phyloP scores from a whole-genome alignment of 2,888 invertebrate species.

The Merodon equestris region DNA sequence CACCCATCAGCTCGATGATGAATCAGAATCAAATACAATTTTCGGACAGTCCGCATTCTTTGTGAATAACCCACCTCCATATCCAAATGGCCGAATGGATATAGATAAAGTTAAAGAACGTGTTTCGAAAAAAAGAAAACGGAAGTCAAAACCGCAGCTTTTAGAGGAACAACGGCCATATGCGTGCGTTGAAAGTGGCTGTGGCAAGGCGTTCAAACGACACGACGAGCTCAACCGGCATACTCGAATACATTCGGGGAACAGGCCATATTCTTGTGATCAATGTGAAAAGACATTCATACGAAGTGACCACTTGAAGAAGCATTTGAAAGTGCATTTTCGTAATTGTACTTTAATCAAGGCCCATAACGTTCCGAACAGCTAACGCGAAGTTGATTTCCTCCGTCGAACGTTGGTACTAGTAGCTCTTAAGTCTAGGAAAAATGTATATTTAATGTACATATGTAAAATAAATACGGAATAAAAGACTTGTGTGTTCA shows the following conservation, averaged over 20 bases:
- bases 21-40: too few relatives aligned
- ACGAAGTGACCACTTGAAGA: slow-evolving; percentile 76
- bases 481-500: too few relatives aligned
- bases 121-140: not conserved
- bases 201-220: slow-evolving; percentile 74
- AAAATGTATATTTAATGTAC: slow-evolving; percentile 3
- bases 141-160: not conserved
- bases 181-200: slow-evolving; percentile 40
- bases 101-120: not conserved
- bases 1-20: too few relatives aligned
- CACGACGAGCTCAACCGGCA: slow-evolving; percentile 77
- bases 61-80: not conserved
- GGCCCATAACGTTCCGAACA: not conserved
- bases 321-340: slow-evolving; percentile 72
- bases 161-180: slow-evolving; percentile 14
- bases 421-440: not conserved
- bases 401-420: not conserved
- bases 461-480: slow-evolving; percentile 19
- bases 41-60: not conserved
- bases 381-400: slow-evolving; percentile 10
- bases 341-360: not conserved
- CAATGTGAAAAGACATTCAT: slow-evolving; percentile 75
- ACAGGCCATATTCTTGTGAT: slow-evolving; percentile 74
- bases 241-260: slow-evolving; percentile 75
- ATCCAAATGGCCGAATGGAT: not conserved